Evolutionary conservation across 2,888 invertebrate genomes (phyloP), one percentile per base, ranked within the genome.

Genomic region (Volucella inflata): DNA sequence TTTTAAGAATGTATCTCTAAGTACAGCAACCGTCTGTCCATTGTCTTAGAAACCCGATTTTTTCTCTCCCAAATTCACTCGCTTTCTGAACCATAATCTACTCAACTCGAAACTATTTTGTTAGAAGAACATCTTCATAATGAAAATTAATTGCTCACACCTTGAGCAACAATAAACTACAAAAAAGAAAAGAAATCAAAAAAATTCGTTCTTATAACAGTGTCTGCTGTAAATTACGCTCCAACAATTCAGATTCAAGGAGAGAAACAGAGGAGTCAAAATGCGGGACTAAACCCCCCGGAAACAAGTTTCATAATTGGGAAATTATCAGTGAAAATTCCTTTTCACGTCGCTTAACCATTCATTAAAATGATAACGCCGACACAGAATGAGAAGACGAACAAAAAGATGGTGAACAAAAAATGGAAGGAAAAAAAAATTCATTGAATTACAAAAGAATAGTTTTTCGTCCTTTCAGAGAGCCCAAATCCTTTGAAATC

Each of bases 341-440:
- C 72, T 81, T 85, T 85, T 80, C 81, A 81, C 81, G 81, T 85
- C 85, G 81, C 77, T 85, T 85, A 85, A 85, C 67, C 81, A 81
- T 85, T 81, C 81, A 85, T 81, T 80, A 85, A 81, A 85, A 81
- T 77, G 85, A 80, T 77, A 85, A 72, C 72, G 76, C 53, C 75
- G 51, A 40, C 50, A 50, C 40, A 55, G 68, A 67, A 71, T 75
- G 42, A n/a, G n/a, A 57, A 57, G 59, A 46, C 10, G 38, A 57
- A 6, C 10, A 51, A 42, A 21, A 64, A 55, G 30, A 30, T 30
- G 30, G 30, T 6, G 30, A 30, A 30, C 6, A 6, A 30, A 6
- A 53, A 46, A 38, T 62, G 46, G 55, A 77, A 14, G 11, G 21
- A 44, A 46, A 62, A 53, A 50, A 48, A 65, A 48, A 38, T 51